Evolutionary conservation across 2,113 vertebrate genomes (phyloP).

Genomic region (Natator depressus): DNA sequence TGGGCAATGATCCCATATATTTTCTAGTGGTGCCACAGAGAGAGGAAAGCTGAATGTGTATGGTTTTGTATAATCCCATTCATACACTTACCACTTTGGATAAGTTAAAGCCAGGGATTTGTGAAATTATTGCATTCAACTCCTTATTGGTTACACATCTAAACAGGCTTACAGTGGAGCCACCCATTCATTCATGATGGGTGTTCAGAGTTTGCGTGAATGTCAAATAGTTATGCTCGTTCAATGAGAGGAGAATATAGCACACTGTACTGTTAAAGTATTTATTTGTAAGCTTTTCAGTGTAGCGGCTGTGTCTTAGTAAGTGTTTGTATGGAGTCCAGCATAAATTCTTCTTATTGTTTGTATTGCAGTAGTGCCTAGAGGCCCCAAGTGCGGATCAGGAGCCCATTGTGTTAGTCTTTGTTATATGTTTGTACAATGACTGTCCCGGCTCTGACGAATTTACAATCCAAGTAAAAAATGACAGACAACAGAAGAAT

Average conservation of each 20-base stretch:
- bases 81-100: not conserved
- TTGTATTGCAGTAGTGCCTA: not conserved
- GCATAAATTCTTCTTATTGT: not conserved
- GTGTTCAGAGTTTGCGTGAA: not conserved
- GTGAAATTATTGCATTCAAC: not conserved
- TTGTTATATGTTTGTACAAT: not conserved
- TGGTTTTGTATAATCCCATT: not conserved
- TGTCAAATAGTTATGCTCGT: not conserved
- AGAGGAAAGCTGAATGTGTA: not conserved
- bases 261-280: not conserved
- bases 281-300: not conserved
- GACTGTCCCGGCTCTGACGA: not conserved
- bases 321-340: not conserved
- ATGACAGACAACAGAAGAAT: not conserved
- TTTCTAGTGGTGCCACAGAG: not conserved
- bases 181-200: not conserved
- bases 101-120: not conserved
- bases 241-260: not conserved
- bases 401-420: not conserved
- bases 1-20: rapidly evolving
- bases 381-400: not conserved
- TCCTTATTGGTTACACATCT: not conserved
- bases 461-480: not conserved
- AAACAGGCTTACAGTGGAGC: not conserved
- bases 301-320: not conserved